Base-by-base conservation (phyloP, 2,888 invertebrate genomes). In the Drosophila helvetica region DNA sequence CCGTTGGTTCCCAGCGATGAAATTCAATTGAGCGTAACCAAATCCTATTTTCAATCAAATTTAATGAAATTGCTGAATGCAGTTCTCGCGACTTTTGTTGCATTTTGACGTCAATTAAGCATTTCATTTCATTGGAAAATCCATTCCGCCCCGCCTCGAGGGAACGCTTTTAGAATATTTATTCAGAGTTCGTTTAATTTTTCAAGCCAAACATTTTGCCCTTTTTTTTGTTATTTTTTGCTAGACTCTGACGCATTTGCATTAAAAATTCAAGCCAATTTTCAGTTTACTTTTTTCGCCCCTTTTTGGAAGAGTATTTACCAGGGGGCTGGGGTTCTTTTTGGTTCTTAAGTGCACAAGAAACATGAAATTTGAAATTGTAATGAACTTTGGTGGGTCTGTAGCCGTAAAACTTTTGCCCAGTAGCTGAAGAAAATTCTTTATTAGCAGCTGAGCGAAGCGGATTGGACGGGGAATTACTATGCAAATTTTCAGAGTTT, bases 351-450 rank as follows among this genome's bases (percentile, higher is more conserved):
- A 73, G 67, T 52, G 67, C 51, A 57, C 56, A 74, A 67, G 83
- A 78, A 78, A 80, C 54, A 54, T 56, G 38, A 73, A 83, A 87
- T 87, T 84, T 87, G 79, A 79, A 84, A 85, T 87, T 87, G 73
- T 85, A 84, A 84, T 87, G 72, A 74, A 73, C 72, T 77, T 67
- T 57, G 64, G 71, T 62, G 64, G 25, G 7, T 65, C n/a, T 52
- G 48, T 22, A 68, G 68, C 54, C 47, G 43, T 56, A 43, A 55
- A 67, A 27, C 27, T 55, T 42, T 56, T 66, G 48, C 33, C 65
- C 48, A 48, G 48, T 57, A 67, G 68, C 69, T 54, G 58, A 65
- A 56, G 74, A 52, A 77, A 85, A 82, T 74, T 74, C 77, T 82
- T 85, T 82, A 82, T 82, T 85, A 66, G 68, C 72, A 46, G 45